A percentile compares a stretch with the other conserved stretches of the same genome.
These are phyloP conservation scores for Copidosoma aretas DNA, from an alignment of 2,888 invertebrate genomes.

Conservation along the genomic window DNA sequence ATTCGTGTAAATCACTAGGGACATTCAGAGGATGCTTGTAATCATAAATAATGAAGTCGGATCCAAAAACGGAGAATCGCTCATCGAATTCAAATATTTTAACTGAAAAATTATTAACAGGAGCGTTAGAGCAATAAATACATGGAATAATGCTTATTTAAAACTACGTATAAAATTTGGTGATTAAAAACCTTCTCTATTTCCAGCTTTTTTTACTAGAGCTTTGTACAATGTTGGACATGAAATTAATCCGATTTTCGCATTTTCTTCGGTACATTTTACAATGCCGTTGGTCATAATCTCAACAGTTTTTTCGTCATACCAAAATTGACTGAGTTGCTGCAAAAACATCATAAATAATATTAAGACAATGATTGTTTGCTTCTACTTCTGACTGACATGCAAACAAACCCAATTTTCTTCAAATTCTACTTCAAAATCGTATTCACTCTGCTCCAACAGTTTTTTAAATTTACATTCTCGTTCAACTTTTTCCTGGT, in stretches of 20 bases:
- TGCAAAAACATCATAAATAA: constrained; percentile 60
- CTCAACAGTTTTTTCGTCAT: constrained; percentile 80
- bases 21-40: constrained; percentile 80
- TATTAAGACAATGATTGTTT: neutral
- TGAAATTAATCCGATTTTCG: constrained; percentile 82
- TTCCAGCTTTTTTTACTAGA: constrained; percentile 65
- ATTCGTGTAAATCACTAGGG: constrained; percentile 66
- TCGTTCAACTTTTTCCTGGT: constrained; percentile 72
- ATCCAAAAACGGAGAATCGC: constrained; percentile 79
- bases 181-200: constrained; percentile 63
- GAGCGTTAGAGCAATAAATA: no score
- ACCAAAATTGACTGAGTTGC: constrained; percentile 99
- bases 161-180: constrained; percentile 4
- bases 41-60: constrained; percentile 86
- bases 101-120: constrained; percentile 65
- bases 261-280: constrained; percentile 64
- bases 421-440: constrained; percentile 67
- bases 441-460: constrained; percentile 42
- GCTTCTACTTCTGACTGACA: constrained; percentile 16
- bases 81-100: constrained; percentile 83
- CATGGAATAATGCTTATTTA: constrained; percentile 24
- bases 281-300: constrained; percentile 74
- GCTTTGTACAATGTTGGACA: constrained; percentile 85
- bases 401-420: constrained; percentile 80
- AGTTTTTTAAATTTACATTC: constrained; percentile 66